Evolutionary conservation across 92 coral and sea anemone species (phyloP), one percentile per base, ranked within the genome.

Genomic region (Porites rus): DNA sequence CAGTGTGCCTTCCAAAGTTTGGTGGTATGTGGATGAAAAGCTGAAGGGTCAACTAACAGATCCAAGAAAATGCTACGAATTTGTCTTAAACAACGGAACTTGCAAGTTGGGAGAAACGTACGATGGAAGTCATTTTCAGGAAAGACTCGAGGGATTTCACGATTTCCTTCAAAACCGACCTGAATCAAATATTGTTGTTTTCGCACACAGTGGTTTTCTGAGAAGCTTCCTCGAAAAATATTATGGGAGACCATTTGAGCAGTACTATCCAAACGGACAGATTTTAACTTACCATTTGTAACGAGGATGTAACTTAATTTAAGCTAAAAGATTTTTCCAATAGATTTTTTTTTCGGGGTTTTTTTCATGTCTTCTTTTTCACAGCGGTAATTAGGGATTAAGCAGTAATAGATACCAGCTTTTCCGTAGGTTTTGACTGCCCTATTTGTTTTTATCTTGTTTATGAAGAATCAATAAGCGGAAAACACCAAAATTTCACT

Each of bases 151-250:
- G 16, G 50, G 76, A 17, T 92, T 92, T 82, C 62, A 92, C 70
- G 60, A 83, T 8, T 86, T 85, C 53, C 89, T 92, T 8, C 75
- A 70, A 54, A 22, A 80, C 38, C 80, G 91, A 66, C 62, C 16
- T 22, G 95, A 92, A 74, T 75, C 73, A n/a, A 92, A 75, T 25
- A 86, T 92, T 8, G 84, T 82, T 20, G 95, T 92, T 18, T 89
- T 92, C 63, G 86, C 95, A 17, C 95, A 92, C 65, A 80, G 90
- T 14, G 50, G 76, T 69, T 92, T 92, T 65, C 81, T 92, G 19
- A 92, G 88, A 81, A 90, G 62, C 61, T 92, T 86, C 50, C 71
- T 92, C 6, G 61, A 72, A 13, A 82, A 86, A 71, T 91, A 86
- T 74, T 89, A 69, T 72, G 91, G 88, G n/a, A 68, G 91, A 20